A percentile compares a stretch with the other conserved stretches of the same genome.
Evolutionary conservation across 1,140 invertebrate genomes (phyloP).

Genomic region (Drosophila jambulina): DNA sequence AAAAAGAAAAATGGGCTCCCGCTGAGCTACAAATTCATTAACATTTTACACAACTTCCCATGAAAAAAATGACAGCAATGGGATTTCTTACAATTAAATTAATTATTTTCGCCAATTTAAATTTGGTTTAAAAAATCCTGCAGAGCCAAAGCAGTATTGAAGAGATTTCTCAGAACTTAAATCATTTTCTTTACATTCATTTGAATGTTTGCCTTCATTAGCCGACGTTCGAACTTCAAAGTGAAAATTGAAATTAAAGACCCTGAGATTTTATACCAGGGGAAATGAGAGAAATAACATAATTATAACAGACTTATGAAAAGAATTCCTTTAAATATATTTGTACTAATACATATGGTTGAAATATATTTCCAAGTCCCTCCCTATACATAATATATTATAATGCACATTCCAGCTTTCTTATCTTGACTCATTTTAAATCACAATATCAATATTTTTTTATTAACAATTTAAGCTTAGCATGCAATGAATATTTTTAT

Average conservation of each 20-base stretch:
- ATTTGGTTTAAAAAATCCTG: not conserved
- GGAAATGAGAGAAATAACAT: not conserved
- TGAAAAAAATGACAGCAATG: not conserved
- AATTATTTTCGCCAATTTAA: not conserved
- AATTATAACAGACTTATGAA: not conserved
- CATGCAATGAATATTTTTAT: too few species aligned
- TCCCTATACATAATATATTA: not conserved
- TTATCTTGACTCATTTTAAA: not conserved
- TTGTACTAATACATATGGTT: not conserved
- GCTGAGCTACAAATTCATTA: conserved; percentile 24
- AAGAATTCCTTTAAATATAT: not conserved
- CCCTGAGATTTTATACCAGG: not conserved
- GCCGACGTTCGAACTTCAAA: conserved; percentile 55
- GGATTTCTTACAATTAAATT: not conserved
- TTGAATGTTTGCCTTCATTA: conserved; percentile 57
- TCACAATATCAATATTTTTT: not conserved
- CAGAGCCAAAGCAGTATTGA: not conserved
- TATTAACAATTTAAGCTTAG: too few species aligned
- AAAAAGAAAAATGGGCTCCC: not conserved
- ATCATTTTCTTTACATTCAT: conserved; percentile 16
- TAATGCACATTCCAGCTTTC: not conserved
- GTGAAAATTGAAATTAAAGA: conserved; percentile 49
- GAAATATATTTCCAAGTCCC: not conserved
- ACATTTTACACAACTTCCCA: conserved; percentile 9
- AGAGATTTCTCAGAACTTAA: not conserved